Evolutionary conservation across 2,113 vertebrate species (phyloP).

Genomic region (Machaerirhynchus nigripectus): DNA sequence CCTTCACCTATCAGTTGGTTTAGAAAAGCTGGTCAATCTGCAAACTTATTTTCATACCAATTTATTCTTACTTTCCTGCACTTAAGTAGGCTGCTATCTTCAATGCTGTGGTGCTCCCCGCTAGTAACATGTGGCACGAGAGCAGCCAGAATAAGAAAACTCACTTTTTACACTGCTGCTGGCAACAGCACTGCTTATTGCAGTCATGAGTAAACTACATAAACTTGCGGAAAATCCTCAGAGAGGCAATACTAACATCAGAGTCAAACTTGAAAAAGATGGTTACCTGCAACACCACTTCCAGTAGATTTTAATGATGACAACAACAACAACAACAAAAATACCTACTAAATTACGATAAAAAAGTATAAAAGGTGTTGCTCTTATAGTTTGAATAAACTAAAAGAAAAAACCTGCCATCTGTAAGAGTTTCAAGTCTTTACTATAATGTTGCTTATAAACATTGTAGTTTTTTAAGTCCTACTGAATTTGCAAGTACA

Average conservation of each 20-base stretch:
- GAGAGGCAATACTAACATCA: background rate
- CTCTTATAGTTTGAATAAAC: background rate
- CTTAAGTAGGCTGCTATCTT: background rate
- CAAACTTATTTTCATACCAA: background rate
- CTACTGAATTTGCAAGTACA: background rate
- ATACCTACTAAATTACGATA: background rate
- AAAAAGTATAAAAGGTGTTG: background rate
- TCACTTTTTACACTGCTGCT: background rate
- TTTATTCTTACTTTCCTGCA: background rate
- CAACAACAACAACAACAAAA: background rate
- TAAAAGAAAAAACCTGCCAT: background rate
- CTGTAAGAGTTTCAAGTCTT: background rate
- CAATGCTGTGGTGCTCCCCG: background rate
- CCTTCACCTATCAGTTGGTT: background rate
- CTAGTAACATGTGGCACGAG: accelerated
- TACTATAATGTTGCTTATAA: background rate
- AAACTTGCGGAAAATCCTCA: background rate
- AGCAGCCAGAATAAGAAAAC: background rate
- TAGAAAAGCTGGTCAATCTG: background rate
- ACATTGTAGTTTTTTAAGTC: background rate
- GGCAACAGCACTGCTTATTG: background rate
- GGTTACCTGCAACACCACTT: background rate
- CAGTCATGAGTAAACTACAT: accelerated
- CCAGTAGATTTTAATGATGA: background rate
- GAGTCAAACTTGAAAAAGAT: background rate